Evolutionary conservation across 2,888 invertebrate genomes (phyloP).

Genomic region (Drosophila emarginata): DNA sequence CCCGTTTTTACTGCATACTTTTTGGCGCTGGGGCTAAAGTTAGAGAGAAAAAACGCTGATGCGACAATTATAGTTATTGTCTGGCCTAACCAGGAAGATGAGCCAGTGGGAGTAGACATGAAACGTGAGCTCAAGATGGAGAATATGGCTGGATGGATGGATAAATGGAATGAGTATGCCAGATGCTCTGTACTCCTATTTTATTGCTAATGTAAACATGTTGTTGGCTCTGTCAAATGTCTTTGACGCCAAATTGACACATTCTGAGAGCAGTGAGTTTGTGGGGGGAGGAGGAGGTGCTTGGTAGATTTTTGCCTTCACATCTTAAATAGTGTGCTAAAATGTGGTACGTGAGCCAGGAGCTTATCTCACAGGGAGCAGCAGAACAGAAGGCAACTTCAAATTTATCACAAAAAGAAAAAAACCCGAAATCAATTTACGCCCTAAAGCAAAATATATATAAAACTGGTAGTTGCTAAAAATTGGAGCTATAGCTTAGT

Average conservation of each 20-base stretch:
- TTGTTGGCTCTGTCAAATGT: constrained; percentile 50
- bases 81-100: constrained; percentile 58
- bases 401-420: constrained; percentile 54
- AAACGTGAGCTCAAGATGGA: constrained; percentile 8
- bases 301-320: constrained; percentile 22
- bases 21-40: constrained; percentile 28
- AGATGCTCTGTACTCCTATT: constrained; percentile 42
- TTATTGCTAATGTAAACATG: constrained; percentile 70
- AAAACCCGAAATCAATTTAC: constrained; percentile 58
- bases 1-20: constrained; percentile 59
- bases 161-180: neutral
- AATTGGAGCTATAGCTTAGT: constrained; percentile 32
- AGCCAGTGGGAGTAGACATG: constrained; percentile 17
- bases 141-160: constrained; percentile 30
- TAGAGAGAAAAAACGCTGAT: constrained; percentile 63
- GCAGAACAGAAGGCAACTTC: constrained; percentile 21
- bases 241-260: constrained; percentile 69
- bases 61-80: constrained; percentile 76
- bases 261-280: constrained; percentile 36
- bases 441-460: constrained; percentile 27
- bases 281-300: neutral
- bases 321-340: constrained; percentile 69
- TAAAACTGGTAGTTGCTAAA: constrained; percentile 6
- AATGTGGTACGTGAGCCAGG: constrained; percentile 57
- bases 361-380: constrained; percentile 29